These are phyloP conservation scores for Drosophila nigrodunni DNA, from an alignment of 1,140 invertebrate genomes.

Conservation along the genomic window DNA sequence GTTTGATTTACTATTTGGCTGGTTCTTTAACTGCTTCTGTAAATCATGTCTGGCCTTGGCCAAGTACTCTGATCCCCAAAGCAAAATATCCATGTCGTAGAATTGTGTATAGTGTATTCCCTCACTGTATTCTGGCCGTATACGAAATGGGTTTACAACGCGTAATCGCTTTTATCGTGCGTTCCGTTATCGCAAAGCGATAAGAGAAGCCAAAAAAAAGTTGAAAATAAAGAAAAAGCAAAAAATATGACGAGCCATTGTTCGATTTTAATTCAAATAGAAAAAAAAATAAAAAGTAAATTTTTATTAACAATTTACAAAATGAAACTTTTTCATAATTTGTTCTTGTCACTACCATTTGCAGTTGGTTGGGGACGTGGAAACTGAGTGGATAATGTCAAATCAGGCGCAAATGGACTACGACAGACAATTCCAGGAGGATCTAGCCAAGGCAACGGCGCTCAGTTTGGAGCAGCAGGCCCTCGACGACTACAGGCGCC, in stretches of 20 bases:
- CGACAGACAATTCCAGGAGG: constrained; percentile 93
- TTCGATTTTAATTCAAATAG: constrained; percentile 29
- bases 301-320: constrained; percentile 20
- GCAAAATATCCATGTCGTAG: constrained; percentile 8
- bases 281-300: constrained; percentile 47
- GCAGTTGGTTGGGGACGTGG: constrained; percentile 45
- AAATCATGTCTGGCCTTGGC: constrained; percentile 21
- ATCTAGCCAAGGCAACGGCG: constrained; percentile 93
- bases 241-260: constrained; percentile 42
- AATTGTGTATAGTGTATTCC: constrained; percentile 7
- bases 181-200: constrained; percentile 61
- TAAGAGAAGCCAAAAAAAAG: constrained; percentile 41
- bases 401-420: constrained; percentile 86
- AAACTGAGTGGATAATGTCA: constrained; percentile 60
- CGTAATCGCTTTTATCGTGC: constrained; percentile 72
- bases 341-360: constrained; percentile 32
- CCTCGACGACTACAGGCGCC: constrained; percentile 90
- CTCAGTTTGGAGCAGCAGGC: constrained; percentile 93
- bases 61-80: constrained; percentile 9
- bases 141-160: constrained; percentile 36
- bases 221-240: constrained; percentile 8
- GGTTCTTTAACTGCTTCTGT: not conserved
- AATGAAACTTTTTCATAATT: not conserved
- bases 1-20: not conserved
- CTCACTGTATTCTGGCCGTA: not conserved